Evolutionary conservation across 1,140 invertebrate genomes (phyloP).

Genomic region (Diachasmimorpha longicaudata): DNA sequence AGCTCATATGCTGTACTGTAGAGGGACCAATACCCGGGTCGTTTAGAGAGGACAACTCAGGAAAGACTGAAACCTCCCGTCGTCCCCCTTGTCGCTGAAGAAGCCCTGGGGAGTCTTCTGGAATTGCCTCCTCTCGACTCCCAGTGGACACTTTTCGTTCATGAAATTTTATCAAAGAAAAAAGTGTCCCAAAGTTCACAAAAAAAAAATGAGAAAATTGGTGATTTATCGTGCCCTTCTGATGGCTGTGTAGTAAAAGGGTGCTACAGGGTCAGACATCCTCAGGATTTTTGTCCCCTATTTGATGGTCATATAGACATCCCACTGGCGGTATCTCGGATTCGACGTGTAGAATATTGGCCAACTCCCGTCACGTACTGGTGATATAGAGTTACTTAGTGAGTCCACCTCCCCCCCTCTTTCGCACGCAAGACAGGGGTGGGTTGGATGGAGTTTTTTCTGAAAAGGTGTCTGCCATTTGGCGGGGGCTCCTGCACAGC

Average conservation of each 20-base stretch:
- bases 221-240: conserved; percentile 1
- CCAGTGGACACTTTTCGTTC: conserved; percentile 5
- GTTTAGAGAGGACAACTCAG: conserved; percentile 22
- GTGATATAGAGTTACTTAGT: conserved; percentile 65
- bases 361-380: conserved; percentile 56
- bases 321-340: background rate
- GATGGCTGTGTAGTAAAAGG: conserved; percentile 4
- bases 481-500: conserved; percentile 50
- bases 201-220: background rate
- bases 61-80: background rate
- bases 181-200: background rate
- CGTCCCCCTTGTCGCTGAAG: background rate
- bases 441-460: background rate
- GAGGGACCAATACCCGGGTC: conserved; percentile 10
- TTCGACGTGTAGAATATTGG: conserved; percentile 18
- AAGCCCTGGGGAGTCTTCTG: conserved; percentile 27
- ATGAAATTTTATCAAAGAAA: conserved; percentile 12
- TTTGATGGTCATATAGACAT: background rate
- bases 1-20: conserved; percentile 2
- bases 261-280: background rate
- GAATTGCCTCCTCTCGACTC: conserved; percentile 27
- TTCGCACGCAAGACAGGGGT: conserved; percentile 44
- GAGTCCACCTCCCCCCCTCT: conserved; percentile 47
- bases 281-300: background rate
- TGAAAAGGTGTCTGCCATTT: conserved; percentile 44